phyloP scores from a whole-genome alignment of 2,888 invertebrate genomes.

The Kuschelorhynchus macadamiae region DNA sequence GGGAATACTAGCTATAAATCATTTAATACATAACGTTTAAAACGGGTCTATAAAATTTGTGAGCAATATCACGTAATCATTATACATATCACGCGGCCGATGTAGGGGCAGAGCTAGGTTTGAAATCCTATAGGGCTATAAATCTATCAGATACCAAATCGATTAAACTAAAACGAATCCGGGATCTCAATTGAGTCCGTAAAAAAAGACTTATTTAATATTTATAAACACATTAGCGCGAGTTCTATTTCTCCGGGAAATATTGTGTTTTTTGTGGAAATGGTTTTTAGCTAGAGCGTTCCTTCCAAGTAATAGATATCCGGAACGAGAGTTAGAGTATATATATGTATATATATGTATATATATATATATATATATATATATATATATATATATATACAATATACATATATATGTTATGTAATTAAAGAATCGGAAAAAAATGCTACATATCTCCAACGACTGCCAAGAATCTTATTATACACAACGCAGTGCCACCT shows the following conservation, averaged over 20 bases:
- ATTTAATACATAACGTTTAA: conserved; percentile 15
- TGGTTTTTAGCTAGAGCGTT: too few species aligned
- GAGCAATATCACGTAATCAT: conserved; percentile 19
- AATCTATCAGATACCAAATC: conserved; percentile 17
- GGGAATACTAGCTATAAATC: conserved; percentile 9
- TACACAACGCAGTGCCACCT: too few species aligned
- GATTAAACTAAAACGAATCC: conserved; percentile 15
- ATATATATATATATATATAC: too few species aligned
- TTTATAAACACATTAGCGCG: background rate
- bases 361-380: too few species aligned
- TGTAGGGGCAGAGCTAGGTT: conserved; percentile 10
- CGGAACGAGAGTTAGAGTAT: too few species aligned
- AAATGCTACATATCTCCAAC: too few species aligned
- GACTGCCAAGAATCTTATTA: too few species aligned
- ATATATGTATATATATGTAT: too few species aligned
- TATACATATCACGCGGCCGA: conserved; percentile 24
- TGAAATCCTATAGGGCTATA: conserved; percentile 24
- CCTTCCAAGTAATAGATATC: too few species aligned
- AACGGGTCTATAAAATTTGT: conserved; percentile 25
- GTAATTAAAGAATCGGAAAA: too few species aligned
- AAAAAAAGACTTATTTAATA: background rate
- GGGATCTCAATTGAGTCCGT: conserved; percentile 10
- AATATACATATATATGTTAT: too few species aligned
- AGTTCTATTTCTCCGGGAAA: background rate
- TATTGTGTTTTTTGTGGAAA: too few species aligned